Evolutionary conservation across 2,113 vertebrate genomes (phyloP).

Genomic region (Mormyrus lacerda): DNA sequence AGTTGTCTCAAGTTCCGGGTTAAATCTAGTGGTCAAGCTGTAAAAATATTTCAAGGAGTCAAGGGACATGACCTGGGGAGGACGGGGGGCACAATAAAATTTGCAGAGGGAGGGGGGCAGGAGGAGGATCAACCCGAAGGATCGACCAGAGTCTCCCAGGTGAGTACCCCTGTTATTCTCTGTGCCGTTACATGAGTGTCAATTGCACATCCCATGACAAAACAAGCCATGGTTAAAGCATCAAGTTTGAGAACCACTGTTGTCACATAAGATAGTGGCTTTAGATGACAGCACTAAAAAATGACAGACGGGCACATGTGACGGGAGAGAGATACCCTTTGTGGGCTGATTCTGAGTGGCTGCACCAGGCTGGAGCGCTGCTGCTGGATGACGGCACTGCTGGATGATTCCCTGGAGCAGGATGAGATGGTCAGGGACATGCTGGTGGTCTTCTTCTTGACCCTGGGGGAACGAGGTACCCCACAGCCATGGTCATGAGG

Average conservation of each 20-base stretch:
- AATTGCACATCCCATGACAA: not conserved
- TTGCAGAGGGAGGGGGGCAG: not conserved
- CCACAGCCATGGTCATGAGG: not conserved
- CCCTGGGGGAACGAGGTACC: slow-evolving; percentile 23
- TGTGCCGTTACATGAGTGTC: not conserved
- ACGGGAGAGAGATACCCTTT: slow-evolving; percentile 35
- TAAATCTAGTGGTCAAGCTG: not conserved
- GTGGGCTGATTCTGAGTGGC: slow-evolving; percentile 50
- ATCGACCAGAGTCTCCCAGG: not conserved
- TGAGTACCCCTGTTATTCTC: not conserved
- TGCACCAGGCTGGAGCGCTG: slow-evolving; percentile 56
- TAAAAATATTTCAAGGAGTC: not conserved
- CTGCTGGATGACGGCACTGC: slow-evolving; percentile 42
- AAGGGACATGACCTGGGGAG: not conserved
- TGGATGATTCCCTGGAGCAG: slow-evolving; percentile 45
- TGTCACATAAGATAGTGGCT: not conserved
- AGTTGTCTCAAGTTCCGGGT: not conserved
- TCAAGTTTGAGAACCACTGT: not conserved
- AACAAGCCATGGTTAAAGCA: not conserved
- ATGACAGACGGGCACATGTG: not conserved
- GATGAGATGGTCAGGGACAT: slow-evolving; percentile 66
- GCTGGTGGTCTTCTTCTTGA: slow-evolving; percentile 64
- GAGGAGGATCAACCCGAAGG: not conserved
- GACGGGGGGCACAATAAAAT: not conserved
- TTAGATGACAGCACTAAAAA: not conserved